phyloP scores from a whole-genome alignment of 2,797 vertebrate genomes.

The Gallinago stenura region DNA sequence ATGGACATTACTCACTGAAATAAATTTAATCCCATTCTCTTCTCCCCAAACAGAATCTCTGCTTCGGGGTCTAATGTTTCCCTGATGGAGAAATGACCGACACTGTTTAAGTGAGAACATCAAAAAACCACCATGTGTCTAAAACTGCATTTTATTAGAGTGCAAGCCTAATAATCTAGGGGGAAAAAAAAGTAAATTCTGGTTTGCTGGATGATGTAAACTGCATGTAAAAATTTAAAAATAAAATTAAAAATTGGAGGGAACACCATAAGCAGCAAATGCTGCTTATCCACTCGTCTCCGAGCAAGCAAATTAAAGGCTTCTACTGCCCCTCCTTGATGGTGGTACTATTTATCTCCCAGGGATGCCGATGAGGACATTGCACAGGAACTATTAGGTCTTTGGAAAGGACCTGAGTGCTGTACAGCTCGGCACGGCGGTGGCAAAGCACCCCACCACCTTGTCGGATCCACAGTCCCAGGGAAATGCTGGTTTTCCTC shows the following conservation, averaged over 20 bases:
- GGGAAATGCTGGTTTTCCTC: background rate
- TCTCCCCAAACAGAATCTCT: background rate
- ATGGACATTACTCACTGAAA: background rate
- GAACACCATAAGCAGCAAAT: background rate
- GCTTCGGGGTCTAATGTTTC: background rate
- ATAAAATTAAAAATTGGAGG: accelerated
- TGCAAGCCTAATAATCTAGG: background rate
- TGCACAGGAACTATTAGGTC: background rate
- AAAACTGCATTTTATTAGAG: background rate
- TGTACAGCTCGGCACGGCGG: background rate
- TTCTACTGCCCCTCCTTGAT: accelerated
- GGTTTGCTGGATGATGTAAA: background rate
- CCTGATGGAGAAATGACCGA: background rate
- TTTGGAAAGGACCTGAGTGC: background rate
- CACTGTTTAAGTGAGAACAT: background rate
- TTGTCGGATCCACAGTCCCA: background rate
- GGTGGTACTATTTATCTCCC: background rate
- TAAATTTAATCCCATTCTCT: background rate
- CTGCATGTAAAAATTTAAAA: background rate
- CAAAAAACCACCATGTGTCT: background rate
- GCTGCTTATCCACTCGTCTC: background rate
- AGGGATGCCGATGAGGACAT: background rate
- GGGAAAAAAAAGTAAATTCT: background rate
- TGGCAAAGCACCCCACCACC: background rate
- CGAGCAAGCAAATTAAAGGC: background rate